phyloP scores from a whole-genome alignment of 2,113 vertebrate genomes.

The Xyrauchen texanus region DNA sequence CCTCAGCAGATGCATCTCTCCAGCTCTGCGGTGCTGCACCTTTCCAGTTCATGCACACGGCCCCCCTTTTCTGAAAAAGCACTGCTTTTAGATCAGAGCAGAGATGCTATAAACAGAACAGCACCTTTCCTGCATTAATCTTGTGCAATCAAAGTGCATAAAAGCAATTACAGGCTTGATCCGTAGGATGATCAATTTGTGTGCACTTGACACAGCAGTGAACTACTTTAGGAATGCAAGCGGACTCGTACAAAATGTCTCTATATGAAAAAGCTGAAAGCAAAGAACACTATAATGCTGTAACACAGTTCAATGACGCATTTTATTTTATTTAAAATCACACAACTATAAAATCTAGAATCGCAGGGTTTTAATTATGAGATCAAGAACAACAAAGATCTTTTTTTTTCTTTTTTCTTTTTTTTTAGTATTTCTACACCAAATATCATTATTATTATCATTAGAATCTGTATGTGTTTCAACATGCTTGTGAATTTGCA shows the following conservation, averaged over 20 bases:
- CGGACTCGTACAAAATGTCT: background rate
- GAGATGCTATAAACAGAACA: conserved; percentile 58
- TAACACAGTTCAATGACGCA: background rate
- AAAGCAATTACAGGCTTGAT: conserved; percentile 63
- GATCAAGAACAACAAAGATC: background rate
- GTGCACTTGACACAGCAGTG: conserved; percentile 24
- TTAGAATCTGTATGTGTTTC: too few relatives aligned
- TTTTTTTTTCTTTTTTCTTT: background rate
- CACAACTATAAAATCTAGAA: too few relatives aligned
- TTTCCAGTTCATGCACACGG: conserved; percentile 78
- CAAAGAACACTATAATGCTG: background rate
- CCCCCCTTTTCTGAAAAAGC: conserved; percentile 60
- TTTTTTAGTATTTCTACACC: too few relatives aligned
- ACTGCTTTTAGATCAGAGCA: conserved; percentile 71
- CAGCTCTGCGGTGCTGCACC: conserved; percentile 79
- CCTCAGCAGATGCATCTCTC: conserved; percentile 91
- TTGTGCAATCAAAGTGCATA: conserved; percentile 69
- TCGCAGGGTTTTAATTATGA: background rate
- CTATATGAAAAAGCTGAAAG: background rate
- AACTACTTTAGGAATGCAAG: conserved; percentile 32
- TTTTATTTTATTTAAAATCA: background rate
- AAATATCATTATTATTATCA: too few relatives aligned
- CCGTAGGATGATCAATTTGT: conserved; percentile 54
- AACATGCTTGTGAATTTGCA: too few relatives aligned
- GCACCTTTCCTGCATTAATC: conserved; percentile 68